A percentile compares a stretch with the other conserved stretches of the same genome.
Conservation (phyloP, 2,113 vertebrate genomes). For the Pygoscelis antarcticus region DNA sequence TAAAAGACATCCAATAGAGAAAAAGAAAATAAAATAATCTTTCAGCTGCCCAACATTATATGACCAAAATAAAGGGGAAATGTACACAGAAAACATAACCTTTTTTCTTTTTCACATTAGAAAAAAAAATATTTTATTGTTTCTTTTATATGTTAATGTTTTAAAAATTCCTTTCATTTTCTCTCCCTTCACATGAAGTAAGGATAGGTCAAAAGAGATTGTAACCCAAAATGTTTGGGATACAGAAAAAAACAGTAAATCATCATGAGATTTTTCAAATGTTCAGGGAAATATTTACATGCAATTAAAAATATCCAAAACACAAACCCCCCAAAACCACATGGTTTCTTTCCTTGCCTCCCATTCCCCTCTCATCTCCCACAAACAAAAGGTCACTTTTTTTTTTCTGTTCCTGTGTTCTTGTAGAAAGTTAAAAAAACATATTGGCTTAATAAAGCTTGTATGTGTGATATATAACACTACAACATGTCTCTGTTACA, state of each 20-base stretch:
- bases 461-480: not conserved
- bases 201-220: not conserved
- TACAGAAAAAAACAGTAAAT: not conserved
- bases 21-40: not conserved
- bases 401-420: not conserved
- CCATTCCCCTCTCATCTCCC: not conserved
- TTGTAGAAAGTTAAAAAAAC: not conserved
- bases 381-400: not conserved
- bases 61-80: not conserved
- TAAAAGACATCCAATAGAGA: not conserved
- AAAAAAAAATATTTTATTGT: not conserved
- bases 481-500: not conserved
- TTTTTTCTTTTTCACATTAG: not conserved
- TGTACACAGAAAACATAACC: accelerated
- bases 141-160: not conserved
- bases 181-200: not conserved
- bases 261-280: not conserved
- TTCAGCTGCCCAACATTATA: not conserved
- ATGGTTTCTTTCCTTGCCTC: accelerated
- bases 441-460: not conserved
- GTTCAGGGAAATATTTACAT: not conserved
- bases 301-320: not conserved
- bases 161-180: not conserved
- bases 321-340: accelerated
- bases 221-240: not conserved